A percentile compares a stretch with the other conserved stretches of the same genome.
Conservation (phyloP, 2,888 invertebrate species). For the Microctonus aethiopoides region DNA sequence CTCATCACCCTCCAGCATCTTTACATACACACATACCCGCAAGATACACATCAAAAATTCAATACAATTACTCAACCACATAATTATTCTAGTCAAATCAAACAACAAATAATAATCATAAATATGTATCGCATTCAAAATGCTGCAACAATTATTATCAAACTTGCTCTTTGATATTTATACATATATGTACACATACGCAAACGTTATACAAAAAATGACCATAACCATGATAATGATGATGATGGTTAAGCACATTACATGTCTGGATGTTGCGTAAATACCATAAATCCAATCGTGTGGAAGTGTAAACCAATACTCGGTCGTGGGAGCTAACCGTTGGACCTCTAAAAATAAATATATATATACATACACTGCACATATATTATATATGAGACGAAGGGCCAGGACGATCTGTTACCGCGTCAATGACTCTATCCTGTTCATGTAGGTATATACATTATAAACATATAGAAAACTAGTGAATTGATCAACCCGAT, state of each 20-base stretch:
- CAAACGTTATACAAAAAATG: not conserved
- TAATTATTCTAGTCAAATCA: not conserved
- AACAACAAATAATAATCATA: not conserved
- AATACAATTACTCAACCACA: not conserved
- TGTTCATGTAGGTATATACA: not conserved
- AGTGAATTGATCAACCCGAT: constrained; percentile 49
- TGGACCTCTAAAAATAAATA: constrained; percentile 13
- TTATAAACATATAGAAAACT: not conserved
- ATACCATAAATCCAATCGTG: constrained; percentile 62
- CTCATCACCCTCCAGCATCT: constrained; percentile 31
- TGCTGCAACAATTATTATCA: not conserved
- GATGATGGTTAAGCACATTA: not conserved
- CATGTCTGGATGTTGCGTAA: constrained; percentile 47
- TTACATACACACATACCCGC: not conserved
- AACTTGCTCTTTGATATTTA: no score
- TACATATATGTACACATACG: no score
- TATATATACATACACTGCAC: constrained; percentile 1
- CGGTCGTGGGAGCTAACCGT: constrained; percentile 33
- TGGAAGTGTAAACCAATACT: constrained; percentile 63
- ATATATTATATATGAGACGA: constrained; percentile 5
- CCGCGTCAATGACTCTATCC: constrained; percentile 49
- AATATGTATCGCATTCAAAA: not conserved
- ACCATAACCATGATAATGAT: not conserved
- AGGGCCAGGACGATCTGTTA: constrained; percentile 36
- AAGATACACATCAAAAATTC: not conserved